Evolutionary conservation across 2,797 vertebrate species (phyloP).

Genomic region (Micromesistius poutassou): DNA sequence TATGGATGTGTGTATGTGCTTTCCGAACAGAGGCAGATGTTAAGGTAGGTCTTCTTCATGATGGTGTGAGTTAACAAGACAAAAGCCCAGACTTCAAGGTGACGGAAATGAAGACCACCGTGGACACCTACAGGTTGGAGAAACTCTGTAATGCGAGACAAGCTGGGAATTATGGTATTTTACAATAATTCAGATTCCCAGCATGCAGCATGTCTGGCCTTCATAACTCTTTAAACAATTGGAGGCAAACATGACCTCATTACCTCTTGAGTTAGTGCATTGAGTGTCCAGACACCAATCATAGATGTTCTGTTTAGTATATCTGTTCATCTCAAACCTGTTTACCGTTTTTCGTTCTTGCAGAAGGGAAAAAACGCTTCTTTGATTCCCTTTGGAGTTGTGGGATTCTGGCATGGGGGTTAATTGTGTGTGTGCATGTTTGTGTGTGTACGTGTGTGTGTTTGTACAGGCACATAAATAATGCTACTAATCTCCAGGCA

Average conservation of each 20-base stretch:
- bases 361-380: background rate
- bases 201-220: background rate
- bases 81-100: background rate
- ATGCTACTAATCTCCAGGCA: conserved; percentile 8
- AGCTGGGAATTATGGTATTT: background rate
- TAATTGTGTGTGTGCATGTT: background rate
- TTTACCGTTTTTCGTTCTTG: background rate
- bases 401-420: background rate
- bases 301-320: background rate
- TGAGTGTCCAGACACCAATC: background rate
- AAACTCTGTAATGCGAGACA: background rate
- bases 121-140: no score
- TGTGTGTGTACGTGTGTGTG: conserved; percentile 1
- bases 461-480: conserved; percentile 5
- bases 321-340: background rate
- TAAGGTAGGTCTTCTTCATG: background rate
- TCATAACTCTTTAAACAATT: background rate
- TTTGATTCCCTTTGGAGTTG: background rate
- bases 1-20: background rate
- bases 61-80: background rate
- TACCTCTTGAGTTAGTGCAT: background rate
- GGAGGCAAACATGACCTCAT: background rate
- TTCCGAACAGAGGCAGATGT: background rate
- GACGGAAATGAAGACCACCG: background rate
- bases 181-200: background rate